These are phyloP conservation scores for Parambassis ranga DNA, from an alignment of 2,797 vertebrate species.

Conservation along the genomic window DNA sequence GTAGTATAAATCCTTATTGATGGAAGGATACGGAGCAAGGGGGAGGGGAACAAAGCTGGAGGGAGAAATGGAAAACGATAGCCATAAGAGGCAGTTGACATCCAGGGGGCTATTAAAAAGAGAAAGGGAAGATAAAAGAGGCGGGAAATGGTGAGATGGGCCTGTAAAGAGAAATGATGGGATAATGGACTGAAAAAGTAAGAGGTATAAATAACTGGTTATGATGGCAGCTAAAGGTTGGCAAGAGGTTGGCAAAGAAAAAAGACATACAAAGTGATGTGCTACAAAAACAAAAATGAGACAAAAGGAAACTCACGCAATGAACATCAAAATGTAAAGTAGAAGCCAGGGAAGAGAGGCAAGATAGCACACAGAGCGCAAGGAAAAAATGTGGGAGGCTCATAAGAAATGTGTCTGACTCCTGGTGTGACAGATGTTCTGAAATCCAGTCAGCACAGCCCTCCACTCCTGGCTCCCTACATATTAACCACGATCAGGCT, in stretches of 20 bases:
- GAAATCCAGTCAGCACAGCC: constrained; percentile 17
- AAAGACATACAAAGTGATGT: background rate
- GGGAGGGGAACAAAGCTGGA: background rate
- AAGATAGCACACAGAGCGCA: background rate
- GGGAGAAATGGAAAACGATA: constrained; percentile 40
- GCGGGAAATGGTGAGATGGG: constrained; percentile 33
- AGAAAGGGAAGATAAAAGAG: constrained; percentile 59
- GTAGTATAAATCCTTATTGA: constrained; percentile 55
- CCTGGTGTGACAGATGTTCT: constrained; percentile 25
- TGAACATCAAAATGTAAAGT: background rate
- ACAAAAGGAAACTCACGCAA: background rate
- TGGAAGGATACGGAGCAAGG: constrained; percentile 36
- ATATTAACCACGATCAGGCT: constrained; percentile 17
- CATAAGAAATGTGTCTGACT: constrained; percentile 24
- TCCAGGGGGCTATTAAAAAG: constrained; percentile 52
- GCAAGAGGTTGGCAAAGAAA: background rate
- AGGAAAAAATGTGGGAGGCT: background rate
- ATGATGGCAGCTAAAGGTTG: constrained; percentile 30
- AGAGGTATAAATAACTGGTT: constrained; percentile 58
- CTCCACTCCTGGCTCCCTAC: background rate
- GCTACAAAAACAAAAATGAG: background rate
- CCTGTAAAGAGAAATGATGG: constrained; percentile 66
- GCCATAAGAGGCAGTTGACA: constrained; percentile 54
- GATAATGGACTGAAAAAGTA: constrained; percentile 56
- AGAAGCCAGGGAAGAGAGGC: background rate